Evolutionary conservation across 2,797 vertebrate genomes (phyloP).

Genomic region (Petrocephalus sullivani): DNA sequence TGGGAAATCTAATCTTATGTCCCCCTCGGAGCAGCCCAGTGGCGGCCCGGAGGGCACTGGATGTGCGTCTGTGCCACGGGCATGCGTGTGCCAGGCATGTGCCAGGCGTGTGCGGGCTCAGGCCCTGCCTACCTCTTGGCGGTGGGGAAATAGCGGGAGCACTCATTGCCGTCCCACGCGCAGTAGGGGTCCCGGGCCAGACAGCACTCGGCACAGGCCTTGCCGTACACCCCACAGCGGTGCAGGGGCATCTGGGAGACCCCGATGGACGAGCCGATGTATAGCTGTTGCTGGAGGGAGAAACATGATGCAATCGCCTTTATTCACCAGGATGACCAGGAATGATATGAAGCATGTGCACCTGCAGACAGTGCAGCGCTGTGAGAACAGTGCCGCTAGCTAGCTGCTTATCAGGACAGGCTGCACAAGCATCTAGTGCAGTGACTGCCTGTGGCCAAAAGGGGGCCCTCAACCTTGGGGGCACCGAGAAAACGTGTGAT

Average conservation of each 20-base stretch:
- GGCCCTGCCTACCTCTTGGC: constrained; percentile 79
- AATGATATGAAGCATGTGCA: neutral
- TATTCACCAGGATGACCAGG: neutral
- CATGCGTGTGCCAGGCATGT: neutral
- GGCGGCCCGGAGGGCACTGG: no score
- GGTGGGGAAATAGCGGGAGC: constrained; percentile 95
- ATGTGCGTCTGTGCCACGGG: neutral
- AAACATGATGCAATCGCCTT: neutral
- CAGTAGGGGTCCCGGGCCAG: constrained; percentile 97
- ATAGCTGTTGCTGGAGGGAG: constrained; percentile 86
- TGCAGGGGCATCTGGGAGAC: constrained; percentile 91
- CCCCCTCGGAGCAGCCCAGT: neutral
- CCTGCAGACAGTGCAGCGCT: no score
- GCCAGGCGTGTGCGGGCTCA: neutral
- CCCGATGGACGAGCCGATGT: constrained; percentile 81
- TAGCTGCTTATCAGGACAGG: no score
- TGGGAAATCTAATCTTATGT: neutral
- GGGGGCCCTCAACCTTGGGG: neutral
- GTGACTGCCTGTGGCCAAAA: neutral
- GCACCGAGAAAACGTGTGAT: neutral
- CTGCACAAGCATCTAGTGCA: neutral
- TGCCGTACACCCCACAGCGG: constrained; percentile 91
- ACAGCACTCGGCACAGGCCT: constrained; percentile 95
- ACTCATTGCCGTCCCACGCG: constrained; percentile 94
- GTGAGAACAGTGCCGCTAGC: no score